Conservation (phyloP, 2,888 invertebrate species). For the Scaptomyza flava region DNA sequence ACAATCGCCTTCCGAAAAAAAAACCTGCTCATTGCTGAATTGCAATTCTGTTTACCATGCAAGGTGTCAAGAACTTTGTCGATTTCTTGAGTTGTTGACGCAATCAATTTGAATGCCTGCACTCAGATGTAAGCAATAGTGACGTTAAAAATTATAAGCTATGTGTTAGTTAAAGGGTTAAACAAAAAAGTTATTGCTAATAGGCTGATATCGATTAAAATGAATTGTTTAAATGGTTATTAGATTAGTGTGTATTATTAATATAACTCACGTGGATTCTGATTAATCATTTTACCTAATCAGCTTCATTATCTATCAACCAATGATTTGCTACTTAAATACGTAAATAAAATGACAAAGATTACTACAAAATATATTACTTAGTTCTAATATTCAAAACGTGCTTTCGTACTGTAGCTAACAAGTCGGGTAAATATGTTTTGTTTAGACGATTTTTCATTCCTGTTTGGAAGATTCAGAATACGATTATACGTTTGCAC, state of each 20-base stretch:
- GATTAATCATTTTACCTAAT: background rate
- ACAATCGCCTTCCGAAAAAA: conserved; percentile 18
- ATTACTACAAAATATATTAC: background rate
- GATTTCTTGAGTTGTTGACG: conserved; percentile 1
- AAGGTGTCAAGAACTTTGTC: conserved; percentile 2
- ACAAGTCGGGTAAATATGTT: background rate
- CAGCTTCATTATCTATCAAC: background rate
- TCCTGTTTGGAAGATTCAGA: conserved; percentile 14
- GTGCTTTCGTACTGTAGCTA: background rate
- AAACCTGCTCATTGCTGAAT: conserved; percentile 33
- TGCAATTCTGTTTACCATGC: conserved; percentile 6
- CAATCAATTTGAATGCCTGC: conserved; percentile 1
- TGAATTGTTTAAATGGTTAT: background rate
- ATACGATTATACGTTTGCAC: conserved; percentile 4
- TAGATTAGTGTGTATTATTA: no score
- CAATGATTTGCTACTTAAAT: background rate
- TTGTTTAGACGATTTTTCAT: conserved; percentile 14
- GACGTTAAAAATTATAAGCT: background rate
- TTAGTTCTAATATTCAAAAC: background rate
- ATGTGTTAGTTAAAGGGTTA: background rate
- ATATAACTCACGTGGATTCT: background rate
- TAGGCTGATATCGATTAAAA: background rate
- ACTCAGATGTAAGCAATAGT: background rate
- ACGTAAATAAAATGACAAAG: background rate
- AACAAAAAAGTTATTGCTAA: background rate